phyloP scores from a whole-genome alignment of 2,113 vertebrate species.

The Percina caprodes region DNA sequence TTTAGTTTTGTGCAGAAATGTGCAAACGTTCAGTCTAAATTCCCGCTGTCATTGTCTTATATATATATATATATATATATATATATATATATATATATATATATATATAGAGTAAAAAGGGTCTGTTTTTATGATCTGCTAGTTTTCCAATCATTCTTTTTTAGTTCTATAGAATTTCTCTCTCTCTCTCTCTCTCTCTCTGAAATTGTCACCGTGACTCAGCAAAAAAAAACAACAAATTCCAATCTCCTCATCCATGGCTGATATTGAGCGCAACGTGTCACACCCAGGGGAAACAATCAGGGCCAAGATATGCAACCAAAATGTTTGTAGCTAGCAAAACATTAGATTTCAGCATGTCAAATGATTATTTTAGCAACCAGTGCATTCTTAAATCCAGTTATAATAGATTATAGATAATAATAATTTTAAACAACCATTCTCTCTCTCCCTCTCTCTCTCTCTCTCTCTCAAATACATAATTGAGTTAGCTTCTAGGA shows the following conservation, averaged over 20 bases:
- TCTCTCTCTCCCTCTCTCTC: neutral
- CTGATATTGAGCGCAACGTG: too few relatives aligned
- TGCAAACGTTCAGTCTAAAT: neutral
- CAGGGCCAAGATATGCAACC: too few relatives aligned
- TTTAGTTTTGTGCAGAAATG: neutral
- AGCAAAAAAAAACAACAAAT: conserved; percentile 20
- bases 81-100: too few relatives aligned
- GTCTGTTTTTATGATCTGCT: neutral
- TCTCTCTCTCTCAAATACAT: neutral
- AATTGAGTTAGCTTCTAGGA: neutral
- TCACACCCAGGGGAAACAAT: too few relatives aligned
- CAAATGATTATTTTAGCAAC: too few relatives aligned
- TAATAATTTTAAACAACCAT: too few relatives aligned
- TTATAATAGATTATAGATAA: neutral
- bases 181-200: neutral
- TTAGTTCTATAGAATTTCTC: neutral
- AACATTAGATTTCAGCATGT: too few relatives aligned
- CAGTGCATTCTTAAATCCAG: neutral
- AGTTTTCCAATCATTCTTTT: neutral
- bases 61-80: too few relatives aligned
- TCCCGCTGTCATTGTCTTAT: neutral
- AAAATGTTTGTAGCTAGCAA: too few relatives aligned
- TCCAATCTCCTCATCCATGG: neutral
- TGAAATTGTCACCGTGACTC: conserved; percentile 37
- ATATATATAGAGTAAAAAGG: neutral